These are phyloP conservation scores for Deroplatys truncata DNA, from an alignment of 2,888 invertebrate species.

Conservation along the genomic window DNA sequence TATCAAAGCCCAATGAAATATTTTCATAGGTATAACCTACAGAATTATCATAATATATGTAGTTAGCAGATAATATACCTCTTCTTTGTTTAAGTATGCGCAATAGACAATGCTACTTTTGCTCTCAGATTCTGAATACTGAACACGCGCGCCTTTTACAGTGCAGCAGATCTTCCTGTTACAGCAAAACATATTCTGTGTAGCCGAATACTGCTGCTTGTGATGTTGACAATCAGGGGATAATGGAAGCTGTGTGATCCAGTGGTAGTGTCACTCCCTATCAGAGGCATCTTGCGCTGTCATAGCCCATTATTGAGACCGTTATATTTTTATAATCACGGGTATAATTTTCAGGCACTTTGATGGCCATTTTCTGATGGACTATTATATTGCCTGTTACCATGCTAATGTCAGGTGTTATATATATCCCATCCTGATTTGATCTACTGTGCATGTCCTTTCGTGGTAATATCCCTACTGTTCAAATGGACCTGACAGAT, in stretches of 20 bases:
- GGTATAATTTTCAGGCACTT: not conserved
- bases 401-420: not conserved
- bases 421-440: not conserved
- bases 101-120: no score
- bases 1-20: no score
- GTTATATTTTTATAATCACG: not conserved
- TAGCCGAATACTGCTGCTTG: not conserved
- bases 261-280: not conserved
- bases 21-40: no score
- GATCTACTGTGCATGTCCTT: not conserved
- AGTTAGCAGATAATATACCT: no score
- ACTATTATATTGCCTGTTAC: not conserved
- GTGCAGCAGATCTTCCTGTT: no score
- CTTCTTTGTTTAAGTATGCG: no score
- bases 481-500: not conserved
- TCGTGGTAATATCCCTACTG: not conserved
- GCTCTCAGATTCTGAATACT: no score
- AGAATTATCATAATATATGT: no score
- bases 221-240: not conserved
- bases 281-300: not conserved
- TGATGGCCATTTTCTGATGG: not conserved
- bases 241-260: not conserved
- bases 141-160: no score
- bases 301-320: not conserved
- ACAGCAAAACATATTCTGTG: no score